Conservation (phyloP, 2,888 invertebrate genomes). For the Parochlus steinenii region DNA sequence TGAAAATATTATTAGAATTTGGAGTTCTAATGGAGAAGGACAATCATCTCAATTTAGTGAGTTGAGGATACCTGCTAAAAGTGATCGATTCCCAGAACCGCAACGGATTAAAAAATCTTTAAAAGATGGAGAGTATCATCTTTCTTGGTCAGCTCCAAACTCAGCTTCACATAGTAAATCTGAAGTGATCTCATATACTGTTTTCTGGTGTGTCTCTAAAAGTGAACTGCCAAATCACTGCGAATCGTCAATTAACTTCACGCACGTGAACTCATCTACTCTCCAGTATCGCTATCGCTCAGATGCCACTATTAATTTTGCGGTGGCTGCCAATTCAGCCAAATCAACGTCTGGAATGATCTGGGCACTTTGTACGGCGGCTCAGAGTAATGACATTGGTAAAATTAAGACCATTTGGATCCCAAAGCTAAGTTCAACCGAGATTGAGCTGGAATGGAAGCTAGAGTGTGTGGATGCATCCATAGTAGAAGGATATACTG, state of each 20-base stretch:
- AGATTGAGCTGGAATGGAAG: constrained; percentile 54
- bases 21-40: constrained; percentile 44
- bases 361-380: constrained; percentile 53
- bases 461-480: constrained; percentile 60
- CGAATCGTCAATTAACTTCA: constrained; percentile 23
- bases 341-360: constrained; percentile 64
- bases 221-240: constrained; percentile 42
- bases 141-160: constrained; percentile 54
- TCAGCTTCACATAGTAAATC: constrained; percentile 17
- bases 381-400: constrained; percentile 24
- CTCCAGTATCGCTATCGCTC: constrained; percentile 40
- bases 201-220: constrained; percentile 58
- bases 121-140: constrained; percentile 50
- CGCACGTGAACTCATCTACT: constrained; percentile 32
- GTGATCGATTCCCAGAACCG: constrained; percentile 27
- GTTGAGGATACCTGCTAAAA: constrained; percentile 37
- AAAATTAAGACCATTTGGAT: constrained; percentile 41
- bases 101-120: constrained; percentile 53
- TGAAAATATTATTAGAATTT: constrained; percentile 34
- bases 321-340: constrained; percentile 59
- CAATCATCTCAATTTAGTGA: constrained; percentile 37
- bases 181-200: constrained; percentile 50
- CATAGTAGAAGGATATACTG: constrained; percentile 53
- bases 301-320: constrained; percentile 49
- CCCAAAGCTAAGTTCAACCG: constrained; percentile 32